Percentiles rank a stretch among this genome's conserved stretches.
Evolutionary conservation across 2,113 vertebrate genomes (phyloP).

Genomic region (Hypanus sabinus): DNA sequence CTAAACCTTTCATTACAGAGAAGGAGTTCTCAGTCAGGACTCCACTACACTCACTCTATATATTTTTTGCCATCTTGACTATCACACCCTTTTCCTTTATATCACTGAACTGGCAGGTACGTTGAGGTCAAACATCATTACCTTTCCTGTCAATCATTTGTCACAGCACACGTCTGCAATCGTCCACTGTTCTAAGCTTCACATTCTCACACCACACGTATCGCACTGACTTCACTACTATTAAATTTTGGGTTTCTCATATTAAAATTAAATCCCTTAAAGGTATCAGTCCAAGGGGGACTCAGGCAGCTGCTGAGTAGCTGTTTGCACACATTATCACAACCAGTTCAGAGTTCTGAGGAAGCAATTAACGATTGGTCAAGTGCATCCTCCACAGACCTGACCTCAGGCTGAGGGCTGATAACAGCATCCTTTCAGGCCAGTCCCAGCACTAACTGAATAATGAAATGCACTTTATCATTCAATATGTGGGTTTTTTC

Average conservation of each 20-base stretch:
- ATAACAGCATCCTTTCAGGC: neutral
- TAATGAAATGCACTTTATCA: conserved; percentile 25
- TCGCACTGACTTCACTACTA: neutral
- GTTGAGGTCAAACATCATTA: neutral
- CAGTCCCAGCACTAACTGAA: conserved; percentile 14
- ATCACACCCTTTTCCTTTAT: neutral
- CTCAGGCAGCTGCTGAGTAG: neutral
- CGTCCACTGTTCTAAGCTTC: neutral
- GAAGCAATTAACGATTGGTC: conserved; percentile 30
- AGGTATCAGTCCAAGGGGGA: neutral
- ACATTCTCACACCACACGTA: neutral
- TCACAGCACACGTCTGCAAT: neutral
- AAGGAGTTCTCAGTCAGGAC: neutral
- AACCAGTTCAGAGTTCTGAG: neutral
- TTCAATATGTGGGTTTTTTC: neutral
- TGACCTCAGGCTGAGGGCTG: neutral
- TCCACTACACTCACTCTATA: neutral
- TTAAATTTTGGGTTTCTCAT: neutral
- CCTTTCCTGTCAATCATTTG: neutral
- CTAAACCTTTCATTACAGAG: neutral
- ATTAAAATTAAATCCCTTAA: neutral
- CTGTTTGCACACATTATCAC: neutral
- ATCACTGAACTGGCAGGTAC: neutral
- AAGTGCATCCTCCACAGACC: neutral
- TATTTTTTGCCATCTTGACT: neutral